Evolutionary conservation across 2,797 vertebrate species (phyloP), one percentile per base, ranked within the genome.

Genomic region (Sphenopsis melanotis): DNA sequence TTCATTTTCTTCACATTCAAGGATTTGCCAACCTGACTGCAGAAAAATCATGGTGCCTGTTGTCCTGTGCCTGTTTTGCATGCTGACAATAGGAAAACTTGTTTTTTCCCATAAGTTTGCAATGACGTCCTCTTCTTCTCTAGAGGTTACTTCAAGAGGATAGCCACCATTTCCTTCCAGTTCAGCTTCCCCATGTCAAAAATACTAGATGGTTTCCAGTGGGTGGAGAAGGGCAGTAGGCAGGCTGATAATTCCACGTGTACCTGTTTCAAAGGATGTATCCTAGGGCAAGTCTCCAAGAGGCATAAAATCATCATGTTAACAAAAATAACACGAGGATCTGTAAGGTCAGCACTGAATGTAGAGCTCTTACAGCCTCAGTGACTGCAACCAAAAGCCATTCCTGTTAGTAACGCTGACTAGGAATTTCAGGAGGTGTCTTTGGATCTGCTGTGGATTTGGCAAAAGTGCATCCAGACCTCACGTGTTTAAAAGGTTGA

Each of bases 1-100:
- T 94, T 87, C 3, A 50, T 69, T 95, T 87, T 89, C 70, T 89
- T 71, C 39, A 23, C 50, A 29, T 82, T 69, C 34, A 59, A 50
- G 55, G 34, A 53, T 82, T 79, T 55, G 39, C 83, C 78, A 76
- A 63, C 78, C 63, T 85, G 82, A 69, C 7, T 57, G 36, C 59
- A 61, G 46, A 65, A 89, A 78, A 85, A 70, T 32, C 68, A 63
- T 23, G 22, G 14, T 50, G 11, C 52, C 42, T 76, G 3, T 94
- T 91, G 75, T 85, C 66, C 66, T 57, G 11, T 69, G 55, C 66
- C n/a, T 57, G 1, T 83, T 94, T 75, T 84, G 65, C 42, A 30
- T 57, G 36, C 68, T 74, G 61, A 89, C 74, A 84, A 30, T 69
- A 46, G 77, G 27, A 78, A 89, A 90, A 41, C 24, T 24, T 80